phyloP scores from a whole-genome alignment of 35 echinoderm and acorn worm genomes.

The Heliocidaris erythrogramma region DNA sequence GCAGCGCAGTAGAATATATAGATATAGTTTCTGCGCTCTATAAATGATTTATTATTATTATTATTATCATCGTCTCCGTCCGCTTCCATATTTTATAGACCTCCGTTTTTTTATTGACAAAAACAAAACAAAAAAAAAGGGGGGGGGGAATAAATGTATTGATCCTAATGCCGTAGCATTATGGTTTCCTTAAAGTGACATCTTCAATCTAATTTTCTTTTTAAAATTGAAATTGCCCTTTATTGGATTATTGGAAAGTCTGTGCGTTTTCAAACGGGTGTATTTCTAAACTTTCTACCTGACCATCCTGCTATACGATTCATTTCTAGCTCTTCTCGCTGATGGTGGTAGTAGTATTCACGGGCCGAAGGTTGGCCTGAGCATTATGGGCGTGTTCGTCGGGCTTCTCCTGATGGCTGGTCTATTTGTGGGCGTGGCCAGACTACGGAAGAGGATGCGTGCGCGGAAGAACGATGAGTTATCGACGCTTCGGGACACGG shows the following conservation, averaged over 20 bases:
- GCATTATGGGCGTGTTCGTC: conserved; percentile 39
- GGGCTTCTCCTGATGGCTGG: conserved; percentile 16
- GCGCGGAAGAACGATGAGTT: conserved; percentile 19
- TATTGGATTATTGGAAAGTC: background rate
- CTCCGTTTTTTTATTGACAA: too few relatives aligned
- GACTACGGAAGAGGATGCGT: background rate
- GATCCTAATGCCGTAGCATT: too few relatives aligned
- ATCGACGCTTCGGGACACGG: conserved; percentile 11
- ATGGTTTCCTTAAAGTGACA: too few relatives aligned
- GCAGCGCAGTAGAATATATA: too few relatives aligned
- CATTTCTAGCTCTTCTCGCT: background rate
- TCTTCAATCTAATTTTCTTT: too few relatives aligned
- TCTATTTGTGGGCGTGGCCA: conserved; percentile 11
- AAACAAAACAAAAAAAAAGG: too few relatives aligned
- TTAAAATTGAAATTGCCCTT: background rate
- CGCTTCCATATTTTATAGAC: too few relatives aligned
- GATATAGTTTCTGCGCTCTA: too few relatives aligned
- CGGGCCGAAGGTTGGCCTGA: conserved; percentile 11
- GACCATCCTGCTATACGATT: background rate
- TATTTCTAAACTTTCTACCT: too few relatives aligned
- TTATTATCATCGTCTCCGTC: too few relatives aligned
- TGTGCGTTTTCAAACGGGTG: background rate
- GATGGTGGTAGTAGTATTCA: background rate
- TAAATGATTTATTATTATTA: too few relatives aligned
- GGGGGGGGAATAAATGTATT: too few relatives aligned